phyloP scores from a whole-genome alignment of 1,140 invertebrate genomes.

The Macrotrachela quadricornifera region DNA sequence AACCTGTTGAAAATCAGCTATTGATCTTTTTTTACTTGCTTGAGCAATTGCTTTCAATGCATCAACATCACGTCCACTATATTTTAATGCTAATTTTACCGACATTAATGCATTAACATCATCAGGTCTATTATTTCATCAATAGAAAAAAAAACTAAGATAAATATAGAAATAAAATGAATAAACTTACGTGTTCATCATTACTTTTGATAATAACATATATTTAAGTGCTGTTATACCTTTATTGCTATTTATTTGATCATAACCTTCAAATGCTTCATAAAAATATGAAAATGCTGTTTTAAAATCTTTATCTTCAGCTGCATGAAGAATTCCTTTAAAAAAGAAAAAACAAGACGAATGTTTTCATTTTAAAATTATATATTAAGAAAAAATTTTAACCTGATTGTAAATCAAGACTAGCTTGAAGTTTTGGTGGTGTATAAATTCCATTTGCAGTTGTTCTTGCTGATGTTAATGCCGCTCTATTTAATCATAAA shows the following conservation, averaged over 20 bases:
- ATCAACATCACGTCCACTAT: slow-evolving; percentile 77
- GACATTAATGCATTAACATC: slow-evolving; percentile 84
- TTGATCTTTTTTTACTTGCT: slow-evolving; percentile 78
- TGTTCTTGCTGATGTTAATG: slow-evolving; percentile 85
- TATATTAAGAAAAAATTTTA: background rate
- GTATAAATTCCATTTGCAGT: slow-evolving; percentile 98
- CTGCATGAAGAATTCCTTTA: slow-evolving; percentile 74
- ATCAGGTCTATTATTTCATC: slow-evolving; percentile 48
- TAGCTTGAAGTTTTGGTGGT: slow-evolving; percentile 87
- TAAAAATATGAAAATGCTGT: slow-evolving; percentile 99
- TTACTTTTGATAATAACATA: slow-evolving; percentile 95
- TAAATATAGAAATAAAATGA: background rate
- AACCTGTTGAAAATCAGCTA: slow-evolving; percentile 70
- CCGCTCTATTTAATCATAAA: slow-evolving; percentile 43
- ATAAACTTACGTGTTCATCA: slow-evolving; percentile 52
- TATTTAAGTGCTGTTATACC: slow-evolving; percentile 85
- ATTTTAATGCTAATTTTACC: slow-evolving; percentile 86
- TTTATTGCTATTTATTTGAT: slow-evolving; percentile 68
- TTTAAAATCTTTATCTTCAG: slow-evolving; percentile 96
- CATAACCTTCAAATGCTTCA: slow-evolving; percentile 97
- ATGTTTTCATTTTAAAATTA: background rate
- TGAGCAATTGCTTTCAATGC: slow-evolving; percentile 90
- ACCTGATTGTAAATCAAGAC: slow-evolving; percentile 83
- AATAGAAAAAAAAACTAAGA: background rate
- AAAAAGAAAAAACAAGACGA: slow-evolving; percentile 8